Conservation (phyloP, 2,113 vertebrate species). For the Hippocampus barbouri region DNA sequence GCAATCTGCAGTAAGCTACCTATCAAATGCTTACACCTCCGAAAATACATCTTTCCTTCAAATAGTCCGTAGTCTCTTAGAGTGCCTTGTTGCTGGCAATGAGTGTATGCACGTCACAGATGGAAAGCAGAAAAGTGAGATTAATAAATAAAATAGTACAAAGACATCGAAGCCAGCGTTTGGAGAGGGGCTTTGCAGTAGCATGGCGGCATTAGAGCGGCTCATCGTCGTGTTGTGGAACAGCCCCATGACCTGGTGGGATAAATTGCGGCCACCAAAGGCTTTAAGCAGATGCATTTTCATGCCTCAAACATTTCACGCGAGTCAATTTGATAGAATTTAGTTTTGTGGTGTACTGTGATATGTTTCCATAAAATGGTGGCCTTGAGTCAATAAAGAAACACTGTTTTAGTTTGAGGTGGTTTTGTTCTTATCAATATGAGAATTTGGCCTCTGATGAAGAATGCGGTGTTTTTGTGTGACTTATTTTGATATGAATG, state of each 20-base stretch:
- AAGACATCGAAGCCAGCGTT: neutral
- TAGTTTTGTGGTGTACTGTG: too few species aligned
- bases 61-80: too few species aligned
- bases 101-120: too few species aligned
- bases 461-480: slow-evolving; percentile 29
- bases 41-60: too few species aligned
- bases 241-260: neutral
- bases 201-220: neutral
- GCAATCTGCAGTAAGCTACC: too few species aligned
- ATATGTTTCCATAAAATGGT: neutral
- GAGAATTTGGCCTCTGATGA: neutral
- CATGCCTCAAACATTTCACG: too few species aligned
- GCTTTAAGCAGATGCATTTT: too few species aligned
- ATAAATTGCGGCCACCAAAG: neutral
- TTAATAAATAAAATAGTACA: neutral
- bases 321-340: too few species aligned
- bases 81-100: too few species aligned
- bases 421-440: neutral
- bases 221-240: neutral
- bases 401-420: neutral
- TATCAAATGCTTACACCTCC: too few species aligned
- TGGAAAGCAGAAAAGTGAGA: too few species aligned
- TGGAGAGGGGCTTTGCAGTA: neutral
- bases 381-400: too few species aligned
- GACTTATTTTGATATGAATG: slow-evolving; percentile 35